Conservation (phyloP, 2,888 invertebrate genomes). For the Hydrotaea diabolus region DNA sequence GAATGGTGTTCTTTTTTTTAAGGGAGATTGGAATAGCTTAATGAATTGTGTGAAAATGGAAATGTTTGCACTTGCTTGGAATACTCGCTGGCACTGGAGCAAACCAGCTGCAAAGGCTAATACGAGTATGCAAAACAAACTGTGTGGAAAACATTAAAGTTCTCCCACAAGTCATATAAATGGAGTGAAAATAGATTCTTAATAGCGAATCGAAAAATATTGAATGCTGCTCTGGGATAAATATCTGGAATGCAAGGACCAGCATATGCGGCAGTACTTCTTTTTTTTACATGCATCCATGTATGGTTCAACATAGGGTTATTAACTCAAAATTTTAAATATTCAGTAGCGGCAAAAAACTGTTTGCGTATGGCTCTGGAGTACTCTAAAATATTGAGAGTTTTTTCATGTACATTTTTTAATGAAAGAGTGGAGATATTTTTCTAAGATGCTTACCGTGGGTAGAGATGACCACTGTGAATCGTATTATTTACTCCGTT, state of each 20-base stretch:
- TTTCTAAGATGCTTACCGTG: too few species aligned
- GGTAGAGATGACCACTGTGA: too few species aligned
- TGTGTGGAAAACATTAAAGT: slow-evolving; percentile 38
- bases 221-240: neutral
- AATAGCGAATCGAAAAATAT: slow-evolving; percentile 9
- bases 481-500: too few species aligned
- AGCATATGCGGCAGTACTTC: neutral
- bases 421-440: too few species aligned
- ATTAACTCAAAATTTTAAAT: too few species aligned
- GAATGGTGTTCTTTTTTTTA: neutral
- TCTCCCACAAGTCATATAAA: slow-evolving; percentile 45
- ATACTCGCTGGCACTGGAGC: too few species aligned
- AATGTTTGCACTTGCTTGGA: neutral
- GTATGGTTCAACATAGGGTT: too few species aligned
- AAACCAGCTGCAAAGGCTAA: neutral
- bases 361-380: too few species aligned
- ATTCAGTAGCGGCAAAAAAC: too few species aligned
- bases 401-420: too few species aligned
- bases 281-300: too few species aligned
- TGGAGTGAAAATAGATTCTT: slow-evolving; percentile 20
- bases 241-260: neutral
- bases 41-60: slow-evolving; percentile 11
- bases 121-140: neutral
- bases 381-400: too few species aligned
- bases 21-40: neutral